Evolutionary conservation across 2,113 vertebrate species (phyloP).

Genomic region (Nematolebias whitei): DNA sequence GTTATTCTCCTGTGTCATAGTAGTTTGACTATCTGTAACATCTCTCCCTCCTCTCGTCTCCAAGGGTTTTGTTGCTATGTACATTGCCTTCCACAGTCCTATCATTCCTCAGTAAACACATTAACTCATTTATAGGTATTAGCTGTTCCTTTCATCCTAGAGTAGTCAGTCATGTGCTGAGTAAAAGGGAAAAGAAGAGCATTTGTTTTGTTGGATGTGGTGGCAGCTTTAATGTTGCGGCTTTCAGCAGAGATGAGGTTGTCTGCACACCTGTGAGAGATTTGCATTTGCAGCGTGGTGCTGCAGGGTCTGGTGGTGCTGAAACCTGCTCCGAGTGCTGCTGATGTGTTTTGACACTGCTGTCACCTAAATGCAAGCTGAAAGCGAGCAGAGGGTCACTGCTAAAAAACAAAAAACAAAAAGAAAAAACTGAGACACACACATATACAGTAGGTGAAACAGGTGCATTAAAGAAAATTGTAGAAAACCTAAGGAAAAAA

Average conservation of each 20-base stretch:
- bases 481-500: slow-evolving; percentile 11
- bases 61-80: slow-evolving; percentile 46
- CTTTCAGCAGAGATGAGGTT: slow-evolving; percentile 23
- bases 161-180: slow-evolving; percentile 34
- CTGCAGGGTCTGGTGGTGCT: slow-evolving; percentile 53
- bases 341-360: slow-evolving; percentile 67
- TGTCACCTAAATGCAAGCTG: slow-evolving; percentile 59
- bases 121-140: slow-evolving; percentile 61
- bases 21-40: slow-evolving; percentile 19
- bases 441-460: slow-evolving; percentile 13
- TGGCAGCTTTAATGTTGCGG: slow-evolving; percentile 27
- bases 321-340: slow-evolving; percentile 46
- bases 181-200: slow-evolving; percentile 22
- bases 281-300: slow-evolving; percentile 44
- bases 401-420: background rate
- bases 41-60: slow-evolving; percentile 23
- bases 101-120: slow-evolving; percentile 61
- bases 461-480: background rate
- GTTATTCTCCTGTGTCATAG: slow-evolving; percentile 22
- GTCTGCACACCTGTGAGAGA: slow-evolving; percentile 32
- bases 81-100: slow-evolving; percentile 28
- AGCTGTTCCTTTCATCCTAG: slow-evolving; percentile 49
- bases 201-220: slow-evolving; percentile 29
- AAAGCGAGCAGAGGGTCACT: slow-evolving; percentile 52
- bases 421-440: slow-evolving; percentile 7